Percentiles rank a stretch among this genome's conserved stretches.
Conservation (phyloP, 2,113 vertebrate genomes). For the Thermophis baileyi region DNA sequence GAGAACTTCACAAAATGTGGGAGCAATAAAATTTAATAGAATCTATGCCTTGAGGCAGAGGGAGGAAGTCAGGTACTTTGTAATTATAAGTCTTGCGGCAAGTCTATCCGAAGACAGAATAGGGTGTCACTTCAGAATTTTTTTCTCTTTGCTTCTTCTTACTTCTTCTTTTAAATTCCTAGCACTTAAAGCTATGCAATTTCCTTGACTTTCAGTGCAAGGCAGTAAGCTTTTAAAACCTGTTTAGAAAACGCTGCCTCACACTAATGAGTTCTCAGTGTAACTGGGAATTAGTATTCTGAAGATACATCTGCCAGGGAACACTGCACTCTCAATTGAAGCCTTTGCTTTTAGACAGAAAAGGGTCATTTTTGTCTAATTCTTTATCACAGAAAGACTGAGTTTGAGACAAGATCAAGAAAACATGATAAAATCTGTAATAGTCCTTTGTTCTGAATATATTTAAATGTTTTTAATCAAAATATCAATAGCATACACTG, state of each 20-base stretch:
- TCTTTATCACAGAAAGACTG: background rate
- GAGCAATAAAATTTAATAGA: slow-evolving; percentile 53
- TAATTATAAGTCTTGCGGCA: slow-evolving; percentile 44
- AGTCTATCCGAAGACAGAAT: slow-evolving; percentile 34
- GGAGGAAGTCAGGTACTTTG: slow-evolving; percentile 19
- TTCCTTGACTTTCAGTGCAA: slow-evolving; percentile 22
- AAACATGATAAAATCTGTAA: background rate
- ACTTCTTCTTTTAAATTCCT: background rate
- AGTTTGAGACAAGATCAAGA: background rate
- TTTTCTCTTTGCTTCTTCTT: too few species aligned
- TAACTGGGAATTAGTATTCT: slow-evolving; percentile 43
- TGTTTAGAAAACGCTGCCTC: slow-evolving; percentile 34
- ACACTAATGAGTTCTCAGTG: slow-evolving; percentile 1
- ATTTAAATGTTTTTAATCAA: background rate
- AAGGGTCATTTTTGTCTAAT: background rate
- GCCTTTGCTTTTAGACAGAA: slow-evolving; percentile 25
- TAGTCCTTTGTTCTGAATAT: slow-evolving; percentile 24
- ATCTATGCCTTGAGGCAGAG: slow-evolving; percentile 22
- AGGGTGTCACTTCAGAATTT: slow-evolving; percentile 2
- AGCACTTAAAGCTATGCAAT: slow-evolving; percentile 31
- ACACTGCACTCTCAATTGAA: slow-evolving; percentile 19
- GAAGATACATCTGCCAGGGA: slow-evolving; percentile 4
- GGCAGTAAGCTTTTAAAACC: slow-evolving; percentile 10
- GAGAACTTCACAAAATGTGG: slow-evolving; percentile 41
- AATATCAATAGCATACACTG: background rate